Evolutionary conservation across 2,888 invertebrate species (phyloP).

Genomic region (Drosophila subsilvestris): DNA sequence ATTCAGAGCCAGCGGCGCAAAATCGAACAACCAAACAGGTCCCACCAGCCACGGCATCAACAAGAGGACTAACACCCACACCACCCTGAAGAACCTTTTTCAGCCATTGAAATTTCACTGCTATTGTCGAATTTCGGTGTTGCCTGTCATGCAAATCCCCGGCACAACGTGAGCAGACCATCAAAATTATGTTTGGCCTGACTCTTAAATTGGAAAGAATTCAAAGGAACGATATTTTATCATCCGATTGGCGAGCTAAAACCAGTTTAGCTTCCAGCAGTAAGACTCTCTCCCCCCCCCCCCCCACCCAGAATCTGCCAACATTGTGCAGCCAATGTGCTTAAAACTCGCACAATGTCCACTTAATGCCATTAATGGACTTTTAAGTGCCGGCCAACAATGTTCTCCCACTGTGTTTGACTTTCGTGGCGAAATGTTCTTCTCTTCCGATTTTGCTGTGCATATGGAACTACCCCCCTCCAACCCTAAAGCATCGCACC

Average conservation of each 20-base stretch:
- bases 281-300: slow-evolving; percentile 9
- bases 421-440: slow-evolving; percentile 67
- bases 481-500: too few species aligned
- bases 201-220: slow-evolving; percentile 29
- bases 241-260: not conserved
- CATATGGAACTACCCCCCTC: slow-evolving; percentile 8
- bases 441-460: slow-evolving; percentile 50
- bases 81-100: slow-evolving; percentile 39
- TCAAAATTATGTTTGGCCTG: slow-evolving; percentile 63
- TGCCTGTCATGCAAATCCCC: slow-evolving; percentile 54
- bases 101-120: slow-evolving; percentile 68
- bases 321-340: slow-evolving; percentile 61
- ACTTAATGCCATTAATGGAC: slow-evolving; percentile 79
- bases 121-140: slow-evolving; percentile 71
- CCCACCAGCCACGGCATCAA: slow-evolving; percentile 21
- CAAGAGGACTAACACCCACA: slow-evolving; percentile 1
- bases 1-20: slow-evolving; percentile 75
- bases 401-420: slow-evolving; percentile 63
- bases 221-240: not conserved
- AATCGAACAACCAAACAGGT: slow-evolving; percentile 59
- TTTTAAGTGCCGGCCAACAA: slow-evolving; percentile 76
- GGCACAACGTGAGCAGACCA: slow-evolving; percentile 48
- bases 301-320: not conserved
- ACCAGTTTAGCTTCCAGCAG: slow-evolving; percentile 18
- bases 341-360: slow-evolving; percentile 68